Percentiles rank a stretch among this genome's conserved stretches.
These are phyloP conservation scores for Sarcophaga caerulescens DNA, from an alignment of 2,888 invertebrate species.

Conservation along the genomic window DNA sequence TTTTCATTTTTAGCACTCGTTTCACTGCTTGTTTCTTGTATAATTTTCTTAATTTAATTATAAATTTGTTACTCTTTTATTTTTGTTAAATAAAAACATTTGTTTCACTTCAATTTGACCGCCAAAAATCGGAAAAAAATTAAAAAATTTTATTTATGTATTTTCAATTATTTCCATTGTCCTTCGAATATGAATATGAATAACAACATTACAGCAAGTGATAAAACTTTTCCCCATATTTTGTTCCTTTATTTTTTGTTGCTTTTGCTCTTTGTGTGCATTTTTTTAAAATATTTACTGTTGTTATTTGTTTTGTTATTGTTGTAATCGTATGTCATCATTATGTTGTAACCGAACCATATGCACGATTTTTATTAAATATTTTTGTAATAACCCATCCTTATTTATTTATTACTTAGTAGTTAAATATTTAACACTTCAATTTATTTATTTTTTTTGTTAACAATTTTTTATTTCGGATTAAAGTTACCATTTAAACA, in stretches of 20 bases:
- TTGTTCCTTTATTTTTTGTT: neutral
- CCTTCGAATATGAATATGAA: conserved; percentile 46
- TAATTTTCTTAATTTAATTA: neutral
- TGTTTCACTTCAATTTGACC: conserved; percentile 41
- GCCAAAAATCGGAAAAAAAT: conserved; percentile 27
- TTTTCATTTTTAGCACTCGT: neutral
- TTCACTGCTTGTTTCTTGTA: neutral
- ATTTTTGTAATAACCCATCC: neutral
- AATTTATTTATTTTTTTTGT: neutral
- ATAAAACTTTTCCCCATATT: neutral
- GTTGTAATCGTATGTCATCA: conserved; percentile 35
- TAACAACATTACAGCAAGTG: neutral
- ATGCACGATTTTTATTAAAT: conserved; percentile 28
- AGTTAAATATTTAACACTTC: conserved; percentile 4
- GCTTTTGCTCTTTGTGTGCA: neutral
- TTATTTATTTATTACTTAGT: neutral
- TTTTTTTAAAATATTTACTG: conserved; percentile 30
- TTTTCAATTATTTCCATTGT: conserved; percentile 41
- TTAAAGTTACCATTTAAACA: conserved; percentile 27
- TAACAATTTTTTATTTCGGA: conserved; percentile 14
- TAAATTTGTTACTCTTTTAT: neutral
- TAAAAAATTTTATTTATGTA: neutral
- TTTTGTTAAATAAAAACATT: conserved; percentile 9
- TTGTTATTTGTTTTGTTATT: conserved; percentile 19
- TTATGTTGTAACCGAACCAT: conserved; percentile 48